Evolutionary conservation across 2,113 vertebrate genomes (phyloP).

Genomic region (Bufo bufo): DNA sequence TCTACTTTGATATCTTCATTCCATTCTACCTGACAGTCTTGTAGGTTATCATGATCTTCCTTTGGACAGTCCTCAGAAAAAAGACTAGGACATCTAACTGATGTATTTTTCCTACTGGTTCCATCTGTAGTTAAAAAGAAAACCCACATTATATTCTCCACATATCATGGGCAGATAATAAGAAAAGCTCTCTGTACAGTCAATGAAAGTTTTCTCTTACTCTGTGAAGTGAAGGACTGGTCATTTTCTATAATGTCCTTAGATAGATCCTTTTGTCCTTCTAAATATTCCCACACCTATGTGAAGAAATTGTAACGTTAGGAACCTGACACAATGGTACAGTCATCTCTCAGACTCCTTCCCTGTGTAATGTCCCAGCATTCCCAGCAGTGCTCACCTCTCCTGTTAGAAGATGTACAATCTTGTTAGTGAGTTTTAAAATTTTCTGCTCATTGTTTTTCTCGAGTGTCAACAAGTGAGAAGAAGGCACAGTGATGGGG

Average conservation of each 20-base stretch:
- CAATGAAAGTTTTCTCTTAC: background rate
- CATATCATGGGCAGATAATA: too few relatives aligned
- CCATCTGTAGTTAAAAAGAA: background rate
- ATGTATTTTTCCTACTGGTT: background rate
- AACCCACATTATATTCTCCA: background rate
- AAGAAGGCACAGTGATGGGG: background rate
- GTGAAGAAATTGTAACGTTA: background rate
- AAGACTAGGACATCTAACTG: background rate
- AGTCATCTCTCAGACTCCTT: background rate
- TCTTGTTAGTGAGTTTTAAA: background rate
- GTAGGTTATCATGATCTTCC: background rate
- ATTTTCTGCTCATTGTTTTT: constrained; percentile 22
- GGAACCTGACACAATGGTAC: background rate
- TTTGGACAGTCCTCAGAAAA: background rate
- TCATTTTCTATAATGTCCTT: background rate
- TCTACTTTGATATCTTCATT: background rate
- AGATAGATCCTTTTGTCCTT: background rate
- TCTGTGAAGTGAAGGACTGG: background rate
- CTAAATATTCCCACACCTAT: constrained; percentile 1
- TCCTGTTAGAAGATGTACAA: background rate
- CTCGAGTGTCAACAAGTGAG: background rate
- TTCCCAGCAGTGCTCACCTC: background rate
- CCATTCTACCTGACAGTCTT: background rate
- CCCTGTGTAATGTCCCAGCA: background rate
- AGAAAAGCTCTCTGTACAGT: too few relatives aligned